Evolutionary conservation across 2,113 vertebrate genomes (phyloP).

Genomic region (Esox niger): DNA sequence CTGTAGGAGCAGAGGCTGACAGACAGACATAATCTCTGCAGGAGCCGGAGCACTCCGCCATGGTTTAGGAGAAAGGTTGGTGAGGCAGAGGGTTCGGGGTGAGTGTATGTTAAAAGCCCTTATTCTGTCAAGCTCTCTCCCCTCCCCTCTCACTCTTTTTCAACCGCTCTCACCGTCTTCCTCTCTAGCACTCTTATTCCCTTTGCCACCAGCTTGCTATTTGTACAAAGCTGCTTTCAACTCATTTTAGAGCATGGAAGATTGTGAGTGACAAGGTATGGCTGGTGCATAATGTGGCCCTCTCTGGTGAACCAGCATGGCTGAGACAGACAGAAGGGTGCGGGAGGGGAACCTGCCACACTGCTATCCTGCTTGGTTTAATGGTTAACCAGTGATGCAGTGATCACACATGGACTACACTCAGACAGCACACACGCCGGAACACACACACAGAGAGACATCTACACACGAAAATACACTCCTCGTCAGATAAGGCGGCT

Average conservation of each 20-base stretch:
- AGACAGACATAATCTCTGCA: constrained; percentile 60
- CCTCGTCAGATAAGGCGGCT: constrained; percentile 54
- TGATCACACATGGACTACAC: neutral
- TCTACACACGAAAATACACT: constrained; percentile 16
- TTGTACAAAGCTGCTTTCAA: constrained; percentile 13
- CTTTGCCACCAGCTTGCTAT: constrained; percentile 3
- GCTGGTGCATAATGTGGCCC: constrained; percentile 21
- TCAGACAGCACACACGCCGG: constrained; percentile 8
- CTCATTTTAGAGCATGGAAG: neutral
- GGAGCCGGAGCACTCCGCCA: constrained; percentile 49
- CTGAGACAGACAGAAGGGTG: constrained; percentile 6
- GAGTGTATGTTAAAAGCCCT: constrained; percentile 22
- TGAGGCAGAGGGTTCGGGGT: constrained; percentile 1
- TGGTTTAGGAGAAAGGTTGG: constrained; percentile 34
- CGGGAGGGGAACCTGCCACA: neutral
- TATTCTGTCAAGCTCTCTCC: constrained; percentile 33
- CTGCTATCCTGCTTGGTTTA: constrained; percentile 38
- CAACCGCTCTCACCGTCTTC: neutral
- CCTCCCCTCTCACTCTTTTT: neutral
- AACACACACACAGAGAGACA: constrained; percentile 23
- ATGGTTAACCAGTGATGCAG: constrained; percentile 47
- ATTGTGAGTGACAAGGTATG: constrained; percentile 29
- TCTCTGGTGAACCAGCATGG: neutral
- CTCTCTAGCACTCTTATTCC: neutral
- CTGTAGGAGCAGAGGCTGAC: constrained; percentile 57